Conservation (phyloP, 2,797 vertebrate genomes). For the Prionace glauca region DNA sequence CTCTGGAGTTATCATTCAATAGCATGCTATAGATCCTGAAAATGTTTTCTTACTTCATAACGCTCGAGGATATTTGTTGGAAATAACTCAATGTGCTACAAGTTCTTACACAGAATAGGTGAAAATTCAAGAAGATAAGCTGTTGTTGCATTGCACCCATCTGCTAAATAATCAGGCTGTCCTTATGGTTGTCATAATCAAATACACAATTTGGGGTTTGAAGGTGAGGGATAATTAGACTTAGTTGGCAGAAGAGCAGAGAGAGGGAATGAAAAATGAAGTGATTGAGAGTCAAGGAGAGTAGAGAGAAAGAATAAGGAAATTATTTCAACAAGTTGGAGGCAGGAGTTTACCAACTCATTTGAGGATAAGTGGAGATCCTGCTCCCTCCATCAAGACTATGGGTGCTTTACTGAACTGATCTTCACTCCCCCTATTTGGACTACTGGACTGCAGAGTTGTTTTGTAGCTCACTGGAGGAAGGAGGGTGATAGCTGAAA, state of each 20-base stretch:
- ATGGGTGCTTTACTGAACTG: neutral
- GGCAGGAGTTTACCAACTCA: neutral
- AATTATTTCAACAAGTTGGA: neutral
- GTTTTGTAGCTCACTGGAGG: neutral
- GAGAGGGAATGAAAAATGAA: neutral
- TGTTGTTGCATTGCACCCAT: neutral
- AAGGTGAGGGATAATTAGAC: neutral
- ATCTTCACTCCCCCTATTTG: neutral
- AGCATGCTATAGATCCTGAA: neutral
- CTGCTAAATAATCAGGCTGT: neutral
- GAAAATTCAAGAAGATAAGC: neutral
- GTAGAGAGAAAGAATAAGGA: neutral
- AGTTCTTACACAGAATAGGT: neutral
- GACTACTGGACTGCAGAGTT: neutral
- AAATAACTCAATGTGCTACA: neutral
- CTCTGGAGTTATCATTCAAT: neutral
- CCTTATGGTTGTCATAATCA: neutral
- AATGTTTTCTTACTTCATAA: neutral
- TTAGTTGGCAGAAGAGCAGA: neutral
- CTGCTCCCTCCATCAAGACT: neutral
- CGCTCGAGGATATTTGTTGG: neutral
- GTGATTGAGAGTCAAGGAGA: neutral
- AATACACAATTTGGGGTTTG: neutral
- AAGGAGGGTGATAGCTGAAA: neutral
- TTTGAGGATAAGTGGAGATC: neutral